These are phyloP conservation scores for Hippasteria phrygiana DNA, from an alignment of 53 echinoderm and acorn worm species.

Conservation along the genomic window DNA sequence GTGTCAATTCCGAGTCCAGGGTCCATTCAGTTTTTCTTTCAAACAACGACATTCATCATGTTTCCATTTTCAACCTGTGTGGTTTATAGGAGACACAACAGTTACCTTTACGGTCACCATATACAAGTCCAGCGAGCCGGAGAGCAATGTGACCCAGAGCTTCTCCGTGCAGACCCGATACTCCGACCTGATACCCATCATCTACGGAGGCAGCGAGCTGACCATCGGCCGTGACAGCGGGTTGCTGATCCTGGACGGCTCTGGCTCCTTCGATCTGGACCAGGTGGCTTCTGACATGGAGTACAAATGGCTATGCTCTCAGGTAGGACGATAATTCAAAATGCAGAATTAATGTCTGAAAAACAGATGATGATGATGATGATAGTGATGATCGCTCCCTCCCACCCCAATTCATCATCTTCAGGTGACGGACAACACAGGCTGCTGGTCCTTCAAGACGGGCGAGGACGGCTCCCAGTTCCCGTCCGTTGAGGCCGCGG, in stretches of 20 bases:
- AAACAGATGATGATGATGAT: background rate
- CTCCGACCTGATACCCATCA: slow-evolving; percentile 74
- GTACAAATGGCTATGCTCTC: slow-evolving; percentile 81
- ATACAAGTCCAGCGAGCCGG: slow-evolving; percentile 72
- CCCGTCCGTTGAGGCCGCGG: slow-evolving; percentile 42
- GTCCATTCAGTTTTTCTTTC: no score
- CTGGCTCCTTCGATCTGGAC: slow-evolving; percentile 76
- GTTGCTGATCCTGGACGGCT: slow-evolving; percentile 70
- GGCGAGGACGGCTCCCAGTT: slow-evolving; percentile 71
- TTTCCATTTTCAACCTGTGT: no score
- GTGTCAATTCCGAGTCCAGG: no score
- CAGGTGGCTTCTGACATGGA: slow-evolving; percentile 67
- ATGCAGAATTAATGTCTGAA: background rate
- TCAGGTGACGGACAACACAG: slow-evolving; percentile 75
- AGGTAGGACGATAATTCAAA: slow-evolving; percentile 59
- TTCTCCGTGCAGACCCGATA: slow-evolving; percentile 66
- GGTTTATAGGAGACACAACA: slow-evolving; percentile 70
- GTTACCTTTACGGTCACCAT: slow-evolving; percentile 79
- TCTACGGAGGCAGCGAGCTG: slow-evolving; percentile 71
- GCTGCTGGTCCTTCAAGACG: slow-evolving; percentile 75
- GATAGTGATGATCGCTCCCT: no score
- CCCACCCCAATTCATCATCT: no score
- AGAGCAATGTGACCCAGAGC: slow-evolving; percentile 53
- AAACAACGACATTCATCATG: no score
- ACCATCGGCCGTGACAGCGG: slow-evolving; percentile 88